These are phyloP conservation scores for Phrynosoma platyrhinos DNA, from an alignment of 2,113 vertebrate species.

Conservation along the genomic window DNA sequence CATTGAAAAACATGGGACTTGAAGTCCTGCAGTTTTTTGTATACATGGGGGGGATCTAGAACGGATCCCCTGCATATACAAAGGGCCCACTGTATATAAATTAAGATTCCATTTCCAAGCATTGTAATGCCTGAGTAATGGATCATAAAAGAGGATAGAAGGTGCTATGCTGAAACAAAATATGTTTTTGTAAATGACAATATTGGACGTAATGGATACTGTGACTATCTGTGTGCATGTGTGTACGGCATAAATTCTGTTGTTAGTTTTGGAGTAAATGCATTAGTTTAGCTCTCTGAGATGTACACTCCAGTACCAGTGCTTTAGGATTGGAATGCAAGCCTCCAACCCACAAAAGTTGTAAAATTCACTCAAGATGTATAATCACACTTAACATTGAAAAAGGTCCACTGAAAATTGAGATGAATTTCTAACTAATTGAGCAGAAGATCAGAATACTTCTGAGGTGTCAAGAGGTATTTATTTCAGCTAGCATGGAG, in stretches of 20 bases:
- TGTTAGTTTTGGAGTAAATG: no score
- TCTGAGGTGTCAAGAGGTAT: background rate
- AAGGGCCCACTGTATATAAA: background rate
- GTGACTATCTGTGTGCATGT: background rate
- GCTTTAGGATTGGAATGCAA: background rate
- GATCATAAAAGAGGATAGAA: constrained; percentile 23
- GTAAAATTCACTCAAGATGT: background rate
- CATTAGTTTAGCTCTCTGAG: background rate
- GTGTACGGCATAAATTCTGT: no score
- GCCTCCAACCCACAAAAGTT: no score
- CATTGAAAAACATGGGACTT: no score
- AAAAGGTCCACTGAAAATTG: background rate
- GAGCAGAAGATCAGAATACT: background rate
- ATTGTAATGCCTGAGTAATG: background rate
- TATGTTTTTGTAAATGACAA: constrained; percentile 40
- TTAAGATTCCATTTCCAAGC: background rate
- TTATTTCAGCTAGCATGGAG: background rate
- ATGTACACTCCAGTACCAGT: background rate
- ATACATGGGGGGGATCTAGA: no score
- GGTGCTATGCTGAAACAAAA: constrained; percentile 33
- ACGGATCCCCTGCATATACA: no score
- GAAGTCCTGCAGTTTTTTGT: no score
- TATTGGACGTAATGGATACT: background rate
- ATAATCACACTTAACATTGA: no score
- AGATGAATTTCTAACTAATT: background rate